Evolutionary conservation across 2,888 invertebrate species (phyloP).

Genomic region (Aphrophora alni): DNA sequence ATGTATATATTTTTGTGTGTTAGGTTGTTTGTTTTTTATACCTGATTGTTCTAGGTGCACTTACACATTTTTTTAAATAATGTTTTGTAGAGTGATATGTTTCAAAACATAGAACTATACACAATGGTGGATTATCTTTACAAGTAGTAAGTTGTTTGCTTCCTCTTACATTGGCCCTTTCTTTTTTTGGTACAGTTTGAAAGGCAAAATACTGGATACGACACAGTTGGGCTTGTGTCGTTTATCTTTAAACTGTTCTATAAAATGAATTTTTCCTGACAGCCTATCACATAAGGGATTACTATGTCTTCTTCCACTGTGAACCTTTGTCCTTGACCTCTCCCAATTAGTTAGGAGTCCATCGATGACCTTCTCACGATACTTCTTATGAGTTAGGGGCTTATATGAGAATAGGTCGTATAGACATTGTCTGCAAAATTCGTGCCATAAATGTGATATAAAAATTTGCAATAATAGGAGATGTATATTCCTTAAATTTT

Average conservation of each 20-base stretch:
- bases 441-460: no score
- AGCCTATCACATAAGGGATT: not conserved
- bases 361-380: not conserved
- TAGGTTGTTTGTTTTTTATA: not conserved
- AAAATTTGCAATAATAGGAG: no score
- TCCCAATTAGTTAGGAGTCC: not conserved
- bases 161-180: not conserved
- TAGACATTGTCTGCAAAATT: no score
- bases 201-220: not conserved
- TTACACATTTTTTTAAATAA: not conserved
- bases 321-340: not conserved
- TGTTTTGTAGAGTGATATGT: not conserved
- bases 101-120: not conserved
- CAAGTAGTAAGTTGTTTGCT: not conserved
- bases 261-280: not conserved
- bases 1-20: not conserved
- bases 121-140: not conserved
- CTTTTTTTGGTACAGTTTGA: not conserved
- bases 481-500: no score
- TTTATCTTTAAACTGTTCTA: not conserved
- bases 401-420: no score
- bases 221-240: not conserved
- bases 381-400: no score
- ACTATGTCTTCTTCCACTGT: not conserved
- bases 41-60: not conserved